Conservation (phyloP, 92 coral and sea anemone species). For the Isaurus tuberculatus region DNA sequence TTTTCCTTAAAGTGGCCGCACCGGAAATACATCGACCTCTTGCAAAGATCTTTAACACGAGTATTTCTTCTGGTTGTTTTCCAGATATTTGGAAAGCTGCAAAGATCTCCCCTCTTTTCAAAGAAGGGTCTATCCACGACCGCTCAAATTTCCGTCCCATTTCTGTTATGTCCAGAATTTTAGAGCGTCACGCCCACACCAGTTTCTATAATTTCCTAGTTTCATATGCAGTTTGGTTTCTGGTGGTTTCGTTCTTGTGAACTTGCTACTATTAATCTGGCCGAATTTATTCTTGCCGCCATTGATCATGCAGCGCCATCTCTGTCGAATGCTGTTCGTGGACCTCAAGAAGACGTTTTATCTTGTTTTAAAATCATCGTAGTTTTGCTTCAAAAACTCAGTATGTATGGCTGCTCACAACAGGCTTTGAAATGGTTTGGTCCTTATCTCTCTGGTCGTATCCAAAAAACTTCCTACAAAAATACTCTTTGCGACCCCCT, state of each 20-base stretch:
- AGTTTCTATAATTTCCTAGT: slow-evolving; percentile 13
- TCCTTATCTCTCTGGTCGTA: slow-evolving; percentile 56
- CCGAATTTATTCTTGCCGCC: slow-evolving; percentile 45
- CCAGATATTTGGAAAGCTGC: slow-evolving; percentile 39
- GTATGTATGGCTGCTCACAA: slow-evolving; percentile 50
- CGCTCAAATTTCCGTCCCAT: slow-evolving; percentile 27
- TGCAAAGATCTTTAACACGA: neutral
- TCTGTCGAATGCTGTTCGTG: slow-evolving; percentile 49
- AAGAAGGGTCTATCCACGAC: slow-evolving; percentile 21
- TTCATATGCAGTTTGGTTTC: slow-evolving; percentile 12
- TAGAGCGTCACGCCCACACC: neutral
- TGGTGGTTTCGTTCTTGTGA: slow-evolving; percentile 57
- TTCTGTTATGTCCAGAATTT: slow-evolving; percentile 9
- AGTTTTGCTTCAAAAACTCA: slow-evolving; percentile 52
- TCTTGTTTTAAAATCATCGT: slow-evolving; percentile 54
- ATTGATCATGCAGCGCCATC: slow-evolving; percentile 43
- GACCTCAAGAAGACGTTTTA: slow-evolving; percentile 57
- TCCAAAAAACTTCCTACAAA: slow-evolving; percentile 50
- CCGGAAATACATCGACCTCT: neutral
- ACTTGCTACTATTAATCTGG: slow-evolving; percentile 49
- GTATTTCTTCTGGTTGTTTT: slow-evolving; percentile 6
- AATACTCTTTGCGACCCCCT: slow-evolving; percentile 49
- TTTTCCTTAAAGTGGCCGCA: neutral
- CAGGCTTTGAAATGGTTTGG: slow-evolving; percentile 36
- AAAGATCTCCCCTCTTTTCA: slow-evolving; percentile 38